A percentile compares a stretch with the other conserved stretches of the same genome.
Conservation (phyloP, 2,113 vertebrate genomes). For the Perca flavescens region DNA sequence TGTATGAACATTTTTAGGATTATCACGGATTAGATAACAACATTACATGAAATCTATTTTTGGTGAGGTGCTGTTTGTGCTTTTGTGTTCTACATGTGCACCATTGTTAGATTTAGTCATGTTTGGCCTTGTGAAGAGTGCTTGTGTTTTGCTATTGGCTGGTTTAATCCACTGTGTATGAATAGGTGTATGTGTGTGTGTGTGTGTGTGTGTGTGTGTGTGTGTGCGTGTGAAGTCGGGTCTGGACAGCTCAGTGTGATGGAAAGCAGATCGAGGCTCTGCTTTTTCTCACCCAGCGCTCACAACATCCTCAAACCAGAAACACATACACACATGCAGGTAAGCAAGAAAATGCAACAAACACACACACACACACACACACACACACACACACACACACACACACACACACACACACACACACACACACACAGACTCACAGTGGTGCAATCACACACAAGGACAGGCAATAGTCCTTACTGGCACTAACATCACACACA, state of each 20-base stretch:
- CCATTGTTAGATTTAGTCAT: conserved; percentile 34
- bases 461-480: neutral
- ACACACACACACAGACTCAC: conserved; percentile 3
- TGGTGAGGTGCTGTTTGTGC: conserved; percentile 14
- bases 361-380: conserved; percentile 29
- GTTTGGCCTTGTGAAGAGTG: conserved; percentile 45
- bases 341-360: conserved; percentile 38
- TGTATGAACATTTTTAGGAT: conserved; percentile 16
- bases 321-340: conserved; percentile 42
- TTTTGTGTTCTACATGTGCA: conserved; percentile 45
- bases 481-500: conserved; percentile 17
- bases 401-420: conserved; percentile 12
- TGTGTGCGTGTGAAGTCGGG: conserved; percentile 40
- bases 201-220: conserved; percentile 47
- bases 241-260: conserved; percentile 78
- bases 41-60: conserved; percentile 44
- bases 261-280: conserved; percentile 82
- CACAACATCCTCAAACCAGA: conserved; percentile 64
- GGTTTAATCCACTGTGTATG: conserved; percentile 59
- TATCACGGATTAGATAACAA: conserved; percentile 48
- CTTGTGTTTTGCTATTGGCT: conserved; percentile 57
- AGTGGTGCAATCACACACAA: neutral
- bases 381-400: conserved; percentile 20
- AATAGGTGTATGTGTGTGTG: conserved; percentile 53
- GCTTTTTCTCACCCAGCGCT: conserved; percentile 79